Evolutionary conservation across 1,140 invertebrate genomes (phyloP).

Genomic region (Belonocnema kinseyi): DNA sequence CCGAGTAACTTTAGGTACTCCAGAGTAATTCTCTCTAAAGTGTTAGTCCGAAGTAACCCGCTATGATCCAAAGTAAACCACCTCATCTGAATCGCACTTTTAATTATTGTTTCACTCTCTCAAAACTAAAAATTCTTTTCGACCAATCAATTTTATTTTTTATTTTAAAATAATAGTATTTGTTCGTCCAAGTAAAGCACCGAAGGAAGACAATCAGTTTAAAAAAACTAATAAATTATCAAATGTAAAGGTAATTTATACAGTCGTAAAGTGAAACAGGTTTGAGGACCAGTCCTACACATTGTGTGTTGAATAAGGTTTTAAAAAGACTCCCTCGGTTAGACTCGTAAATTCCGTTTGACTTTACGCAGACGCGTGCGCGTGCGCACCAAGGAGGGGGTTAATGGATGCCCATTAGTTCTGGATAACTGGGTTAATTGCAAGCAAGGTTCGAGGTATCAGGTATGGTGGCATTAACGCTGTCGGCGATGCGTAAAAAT

Average conservation of each 20-base stretch:
- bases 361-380: slow-evolving; percentile 1
- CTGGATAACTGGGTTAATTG: slow-evolving; percentile 64
- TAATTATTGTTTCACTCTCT: too few relatives aligned
- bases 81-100: too few relatives aligned
- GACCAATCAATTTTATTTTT: too few relatives aligned
- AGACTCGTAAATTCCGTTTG: background rate
- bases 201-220: too few relatives aligned
- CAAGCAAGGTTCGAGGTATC: slow-evolving; percentile 40
- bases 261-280: slow-evolving; percentile 3
- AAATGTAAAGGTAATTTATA: background rate
- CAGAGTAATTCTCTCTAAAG: too few relatives aligned
- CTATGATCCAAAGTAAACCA: too few relatives aligned
- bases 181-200: too few relatives aligned
- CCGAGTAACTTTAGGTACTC: too few relatives aligned
- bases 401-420: slow-evolving; percentile 60
- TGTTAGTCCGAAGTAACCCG: too few relatives aligned
- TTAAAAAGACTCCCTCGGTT: background rate
- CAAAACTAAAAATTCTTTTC: too few relatives aligned
- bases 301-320: background rate
- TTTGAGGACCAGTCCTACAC: background rate
- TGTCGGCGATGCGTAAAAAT: slow-evolving; percentile 54
- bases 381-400: background rate
- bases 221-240: background rate
- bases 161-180: too few relatives aligned
- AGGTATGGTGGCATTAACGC: slow-evolving; percentile 38